These are phyloP conservation scores for Drosophila rellima DNA, from an alignment of 2,888 invertebrate genomes.

Conservation along the genomic window DNA sequence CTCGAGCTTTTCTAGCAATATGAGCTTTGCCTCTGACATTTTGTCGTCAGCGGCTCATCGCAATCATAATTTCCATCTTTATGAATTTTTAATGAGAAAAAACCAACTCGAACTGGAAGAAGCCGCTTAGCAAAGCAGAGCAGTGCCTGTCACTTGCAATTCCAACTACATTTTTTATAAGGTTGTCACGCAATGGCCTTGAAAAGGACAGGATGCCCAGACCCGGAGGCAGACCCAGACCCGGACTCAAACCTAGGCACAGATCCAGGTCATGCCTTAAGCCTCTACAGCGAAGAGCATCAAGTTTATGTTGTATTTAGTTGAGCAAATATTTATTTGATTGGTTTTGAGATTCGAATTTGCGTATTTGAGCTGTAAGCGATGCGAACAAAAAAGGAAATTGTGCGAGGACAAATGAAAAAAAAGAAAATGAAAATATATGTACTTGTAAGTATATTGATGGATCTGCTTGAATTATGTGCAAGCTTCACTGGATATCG, in stretches of 20 bases:
- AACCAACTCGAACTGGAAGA: constrained; percentile 49
- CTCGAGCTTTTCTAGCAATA: constrained; percentile 7
- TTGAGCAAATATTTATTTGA: constrained; percentile 81
- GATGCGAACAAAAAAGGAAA: constrained; percentile 64
- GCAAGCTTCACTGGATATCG: constrained; percentile 23
- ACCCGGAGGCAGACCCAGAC: constrained; percentile 22
- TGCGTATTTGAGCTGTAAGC: constrained; percentile 57
- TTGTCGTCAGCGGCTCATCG: constrained; percentile 75
- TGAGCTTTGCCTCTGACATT: constrained; percentile 69
- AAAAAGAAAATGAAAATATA: constrained; percentile 5
- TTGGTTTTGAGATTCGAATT: constrained; percentile 72
- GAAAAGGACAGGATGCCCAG: constrained; percentile 45
- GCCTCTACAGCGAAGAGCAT: constrained; percentile 22
- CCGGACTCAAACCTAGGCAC: neutral
- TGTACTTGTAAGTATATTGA: constrained; percentile 26
- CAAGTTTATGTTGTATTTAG: constrained; percentile 74
- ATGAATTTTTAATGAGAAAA: constrained; percentile 82
- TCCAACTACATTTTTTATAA: constrained; percentile 75
- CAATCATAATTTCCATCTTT: constrained; percentile 81
- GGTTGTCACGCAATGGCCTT: constrained; percentile 62
- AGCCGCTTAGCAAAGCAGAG: constrained; percentile 42
- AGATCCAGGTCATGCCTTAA: constrained; percentile 26
- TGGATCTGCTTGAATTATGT: constrained; percentile 37
- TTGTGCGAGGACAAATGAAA: constrained; percentile 63
- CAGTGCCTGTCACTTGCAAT: constrained; percentile 72